Evolutionary conservation across 2,797 vertebrate species (phyloP).

Genomic region (Onychomys torridus): DNA sequence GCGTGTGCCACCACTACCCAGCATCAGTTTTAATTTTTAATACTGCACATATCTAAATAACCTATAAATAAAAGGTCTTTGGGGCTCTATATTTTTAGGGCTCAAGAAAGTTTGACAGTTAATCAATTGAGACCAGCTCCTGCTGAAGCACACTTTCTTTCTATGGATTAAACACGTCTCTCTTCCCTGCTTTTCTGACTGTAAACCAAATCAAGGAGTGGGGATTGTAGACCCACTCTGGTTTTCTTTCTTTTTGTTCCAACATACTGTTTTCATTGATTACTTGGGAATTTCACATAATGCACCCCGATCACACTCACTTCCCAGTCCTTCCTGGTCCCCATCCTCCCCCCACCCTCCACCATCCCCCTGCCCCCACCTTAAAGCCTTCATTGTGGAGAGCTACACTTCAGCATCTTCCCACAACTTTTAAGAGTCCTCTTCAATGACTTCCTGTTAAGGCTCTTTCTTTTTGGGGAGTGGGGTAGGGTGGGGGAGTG

Average conservation of each 20-base stretch:
- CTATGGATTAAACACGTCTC: background rate
- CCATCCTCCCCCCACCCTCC: too few species aligned
- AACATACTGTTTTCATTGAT: background rate
- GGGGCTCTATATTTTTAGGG: constrained; percentile 20
- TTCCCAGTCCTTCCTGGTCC: background rate
- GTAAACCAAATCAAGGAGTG: background rate
- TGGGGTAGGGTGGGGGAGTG: too few species aligned
- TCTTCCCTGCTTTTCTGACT: constrained; percentile 7
- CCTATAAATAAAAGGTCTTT: constrained; percentile 8
- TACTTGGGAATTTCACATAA: background rate
- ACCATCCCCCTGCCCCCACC: too few species aligned
- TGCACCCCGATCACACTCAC: background rate
- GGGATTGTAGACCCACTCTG: background rate
- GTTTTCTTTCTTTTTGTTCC: background rate
- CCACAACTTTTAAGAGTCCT: too few species aligned
- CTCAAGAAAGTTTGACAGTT: constrained; percentile 10
- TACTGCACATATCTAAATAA: background rate
- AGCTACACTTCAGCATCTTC: too few species aligned
- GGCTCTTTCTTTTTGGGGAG: too few species aligned
- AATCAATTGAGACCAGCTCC: background rate
- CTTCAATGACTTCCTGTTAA: too few species aligned
- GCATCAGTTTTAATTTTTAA: constrained; percentile 43
- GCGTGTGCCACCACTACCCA: background rate
- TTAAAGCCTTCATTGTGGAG: too few species aligned
- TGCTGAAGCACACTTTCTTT: background rate